These are phyloP conservation scores for Octodon degus DNA, from an alignment of 2,113 vertebrate genomes.

Conservation along the genomic window DNA sequence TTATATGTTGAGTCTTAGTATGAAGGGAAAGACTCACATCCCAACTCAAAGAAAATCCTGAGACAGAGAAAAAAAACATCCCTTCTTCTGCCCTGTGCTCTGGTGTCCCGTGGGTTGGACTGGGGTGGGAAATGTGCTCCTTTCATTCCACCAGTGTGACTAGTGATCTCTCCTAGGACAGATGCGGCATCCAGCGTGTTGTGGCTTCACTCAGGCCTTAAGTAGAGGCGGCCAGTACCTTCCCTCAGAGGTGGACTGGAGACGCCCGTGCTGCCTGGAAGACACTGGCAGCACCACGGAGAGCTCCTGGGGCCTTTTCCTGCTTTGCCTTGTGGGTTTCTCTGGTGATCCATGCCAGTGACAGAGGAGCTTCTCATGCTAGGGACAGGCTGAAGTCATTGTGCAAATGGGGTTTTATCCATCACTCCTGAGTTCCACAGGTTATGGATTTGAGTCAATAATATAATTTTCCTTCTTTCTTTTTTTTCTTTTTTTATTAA, in stretches of 20 bases:
- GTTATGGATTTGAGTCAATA: neutral
- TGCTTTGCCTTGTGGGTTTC: neutral
- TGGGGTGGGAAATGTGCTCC: neutral
- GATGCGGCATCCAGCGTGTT: neutral
- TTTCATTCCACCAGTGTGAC: neutral
- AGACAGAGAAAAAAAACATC: neutral
- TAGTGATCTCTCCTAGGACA: neutral
- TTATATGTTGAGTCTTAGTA: neutral
- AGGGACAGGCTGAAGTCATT: neutral
- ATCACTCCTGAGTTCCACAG: neutral
- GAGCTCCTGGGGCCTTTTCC: constrained; percentile 22
- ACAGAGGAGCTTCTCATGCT: neutral
- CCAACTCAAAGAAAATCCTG: neutral
- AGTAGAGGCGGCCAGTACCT: neutral
- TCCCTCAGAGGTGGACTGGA: neutral
- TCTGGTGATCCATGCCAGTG: neutral
- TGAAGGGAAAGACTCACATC: neutral
- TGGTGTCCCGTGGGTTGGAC: neutral
- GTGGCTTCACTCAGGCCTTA: neutral
- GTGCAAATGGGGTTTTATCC: neutral
- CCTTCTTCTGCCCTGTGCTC: neutral
- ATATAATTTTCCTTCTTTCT: neutral
- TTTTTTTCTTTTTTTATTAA: neutral
- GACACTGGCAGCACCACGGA: constrained; percentile 57
- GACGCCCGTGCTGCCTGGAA: neutral